These are phyloP conservation scores for Thalassaphorura encarpata DNA, from an alignment of 1,140 invertebrate genomes.

Conservation along the genomic window DNA sequence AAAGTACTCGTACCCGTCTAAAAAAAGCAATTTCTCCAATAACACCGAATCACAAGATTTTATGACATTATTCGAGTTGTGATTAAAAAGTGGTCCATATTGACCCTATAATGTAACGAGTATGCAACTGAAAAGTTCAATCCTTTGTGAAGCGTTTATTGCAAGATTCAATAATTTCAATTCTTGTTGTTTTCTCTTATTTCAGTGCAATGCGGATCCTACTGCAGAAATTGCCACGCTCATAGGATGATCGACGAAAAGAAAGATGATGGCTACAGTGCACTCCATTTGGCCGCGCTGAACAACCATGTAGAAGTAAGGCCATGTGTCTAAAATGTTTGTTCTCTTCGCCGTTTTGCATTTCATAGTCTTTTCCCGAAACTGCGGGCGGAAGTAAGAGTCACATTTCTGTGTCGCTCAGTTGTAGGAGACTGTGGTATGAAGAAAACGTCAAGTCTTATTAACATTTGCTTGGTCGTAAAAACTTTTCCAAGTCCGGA, in stretches of 20 bases:
- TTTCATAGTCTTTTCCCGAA: not conserved
- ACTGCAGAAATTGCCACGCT: constrained; percentile 75
- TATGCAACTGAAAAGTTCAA: too few species aligned
- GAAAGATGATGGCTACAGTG: constrained; percentile 74
- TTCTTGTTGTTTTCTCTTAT: constrained; percentile 35
- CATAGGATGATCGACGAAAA: constrained; percentile 97
- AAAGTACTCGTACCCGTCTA: too few species aligned
- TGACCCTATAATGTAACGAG: too few species aligned
- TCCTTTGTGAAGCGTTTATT: too few species aligned
- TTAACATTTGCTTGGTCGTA: not conserved
- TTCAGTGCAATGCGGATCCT: constrained; percentile 90
- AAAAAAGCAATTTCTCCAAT: too few species aligned
- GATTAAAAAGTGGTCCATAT: too few species aligned
- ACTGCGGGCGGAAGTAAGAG: not conserved
- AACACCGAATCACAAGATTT: too few species aligned
- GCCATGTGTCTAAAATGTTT: constrained; percentile 2
- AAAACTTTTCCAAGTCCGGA: not conserved
- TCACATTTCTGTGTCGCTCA: not conserved
- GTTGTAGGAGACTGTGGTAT: not conserved
- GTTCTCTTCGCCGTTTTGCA: not conserved
- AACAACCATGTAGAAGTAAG: constrained; percentile 84
- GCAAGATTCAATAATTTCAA: too few species aligned
- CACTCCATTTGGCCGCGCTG: constrained; percentile 55
- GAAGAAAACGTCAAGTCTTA: not conserved
- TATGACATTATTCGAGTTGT: too few species aligned